Evolutionary conservation across 2,888 invertebrate genomes (phyloP), one percentile per base, ranked within the genome.

Genomic region (Drosophila mercatorum): DNA sequence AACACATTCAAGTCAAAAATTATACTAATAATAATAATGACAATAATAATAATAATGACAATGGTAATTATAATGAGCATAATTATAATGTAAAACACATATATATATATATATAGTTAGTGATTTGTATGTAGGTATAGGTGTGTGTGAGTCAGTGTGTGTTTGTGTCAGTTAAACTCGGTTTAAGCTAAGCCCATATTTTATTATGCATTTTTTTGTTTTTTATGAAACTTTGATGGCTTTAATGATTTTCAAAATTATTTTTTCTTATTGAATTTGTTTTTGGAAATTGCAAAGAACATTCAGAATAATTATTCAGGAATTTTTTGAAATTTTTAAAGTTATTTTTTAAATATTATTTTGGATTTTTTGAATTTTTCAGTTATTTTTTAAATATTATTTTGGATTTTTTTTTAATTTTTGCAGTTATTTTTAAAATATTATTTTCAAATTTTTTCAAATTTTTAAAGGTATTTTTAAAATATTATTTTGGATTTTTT

Each of bases 1-100:
- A 91, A 91, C 91, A 91, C 91, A 91, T 91, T 87, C 67, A 87
- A 84, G 83, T 86, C 75, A 74, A 88, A 77, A 86, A 85, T 81
- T 72, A 80, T 81, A 68, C 51, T 63, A 62, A 78, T 59, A 78
- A 72, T 72, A 49, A 31, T 62, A 59, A 59, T 67, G 2, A 77
- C 40, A 55, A 72, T 63, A 55, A 69, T 64, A 52, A 76, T 63
- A 52, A 47, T 56, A 57, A 52, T 67, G 46, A 61, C 38, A 43
- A 66, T 51, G 49, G 68, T 67, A 47, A 53, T 56, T 52, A 41
- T 69, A 66, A 60, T 67, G 46, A 61, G 38, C 38, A 60, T 67
- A 65, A 68, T 57, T 51, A 40, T 55, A 65, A 65, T 61, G 43
- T 60, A 63, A 69, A 57, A 52, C 6, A 34, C 68, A 38, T 74